Percentiles rank a stretch among this genome's conserved stretches.
Evolutionary conservation across 2,113 vertebrate species (phyloP).

Genomic region (Neolamprologus ventralis): DNA sequence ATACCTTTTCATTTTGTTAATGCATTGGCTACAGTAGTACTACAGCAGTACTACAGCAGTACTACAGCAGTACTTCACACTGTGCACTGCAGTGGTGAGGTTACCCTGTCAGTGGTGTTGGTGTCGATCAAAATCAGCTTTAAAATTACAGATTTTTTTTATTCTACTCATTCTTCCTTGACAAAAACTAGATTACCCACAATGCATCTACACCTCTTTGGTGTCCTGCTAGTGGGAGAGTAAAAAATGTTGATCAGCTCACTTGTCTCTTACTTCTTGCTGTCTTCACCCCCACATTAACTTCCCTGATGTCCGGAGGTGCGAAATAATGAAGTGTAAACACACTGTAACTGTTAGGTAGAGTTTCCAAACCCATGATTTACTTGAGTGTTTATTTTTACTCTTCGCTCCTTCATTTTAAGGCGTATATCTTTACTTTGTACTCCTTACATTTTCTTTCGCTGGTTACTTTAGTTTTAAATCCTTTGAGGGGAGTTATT

Average conservation of each 20-base stretch:
- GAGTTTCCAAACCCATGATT: background rate
- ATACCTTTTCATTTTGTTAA: background rate
- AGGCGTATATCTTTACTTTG: rapidly evolving
- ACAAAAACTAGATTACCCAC: background rate
- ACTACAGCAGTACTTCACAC: background rate
- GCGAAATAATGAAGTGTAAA: background rate
- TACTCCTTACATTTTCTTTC: background rate
- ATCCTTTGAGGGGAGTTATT: background rate
- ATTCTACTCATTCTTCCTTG: background rate
- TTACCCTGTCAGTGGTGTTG: background rate
- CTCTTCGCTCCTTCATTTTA: background rate
- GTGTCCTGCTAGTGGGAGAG: background rate
- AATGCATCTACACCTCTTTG: background rate
- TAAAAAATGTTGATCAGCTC: background rate
- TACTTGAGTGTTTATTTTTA: background rate
- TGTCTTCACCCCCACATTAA: background rate
- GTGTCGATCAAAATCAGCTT: background rate
- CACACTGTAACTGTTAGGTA: background rate
- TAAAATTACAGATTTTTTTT: background rate
- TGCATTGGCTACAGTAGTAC: background rate
- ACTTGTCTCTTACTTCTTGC: background rate
- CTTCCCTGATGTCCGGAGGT: background rate
- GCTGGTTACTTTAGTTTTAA: background rate
- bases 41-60: background rate
- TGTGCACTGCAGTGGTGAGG: background rate